A percentile compares a stretch with the other conserved stretches of the same genome.
Conservation (phyloP, 2,797 vertebrate species). For the Eulemur mongoz region DNA sequence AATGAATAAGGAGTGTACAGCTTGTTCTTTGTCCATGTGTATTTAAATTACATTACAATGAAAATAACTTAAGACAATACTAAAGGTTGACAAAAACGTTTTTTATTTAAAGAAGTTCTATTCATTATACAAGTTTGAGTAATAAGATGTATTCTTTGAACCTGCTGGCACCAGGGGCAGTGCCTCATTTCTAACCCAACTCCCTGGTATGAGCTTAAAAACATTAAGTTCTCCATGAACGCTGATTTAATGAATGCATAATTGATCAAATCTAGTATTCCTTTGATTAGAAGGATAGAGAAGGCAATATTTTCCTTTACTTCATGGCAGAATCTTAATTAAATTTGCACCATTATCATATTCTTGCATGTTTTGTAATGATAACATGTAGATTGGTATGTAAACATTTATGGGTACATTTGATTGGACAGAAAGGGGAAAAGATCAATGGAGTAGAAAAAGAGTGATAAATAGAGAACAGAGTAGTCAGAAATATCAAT, state of each 20-base stretch:
- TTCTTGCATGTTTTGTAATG: not conserved
- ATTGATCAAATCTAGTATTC: not conserved
- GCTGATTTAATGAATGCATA: not conserved
- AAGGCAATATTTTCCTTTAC: not conserved
- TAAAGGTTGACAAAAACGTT: not conserved
- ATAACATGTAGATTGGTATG: not conserved
- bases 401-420: not conserved
- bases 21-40: not conserved
- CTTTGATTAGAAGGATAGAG: not conserved
- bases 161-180: not conserved
- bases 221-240: not conserved
- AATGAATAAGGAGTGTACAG: not conserved
- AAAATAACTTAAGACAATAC: not conserved
- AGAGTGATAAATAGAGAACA: not conserved
- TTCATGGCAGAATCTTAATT: not conserved
- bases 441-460: not conserved
- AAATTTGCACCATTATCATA: not conserved
- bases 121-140: not conserved
- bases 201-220: not conserved
- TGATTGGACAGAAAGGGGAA: not conserved
- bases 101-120: not conserved
- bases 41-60: not conserved
- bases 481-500: not conserved
- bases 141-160: not conserved
- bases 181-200: not conserved